phyloP scores from a whole-genome alignment of 2,797 vertebrate genomes.

The Avahi laniger region DNA sequence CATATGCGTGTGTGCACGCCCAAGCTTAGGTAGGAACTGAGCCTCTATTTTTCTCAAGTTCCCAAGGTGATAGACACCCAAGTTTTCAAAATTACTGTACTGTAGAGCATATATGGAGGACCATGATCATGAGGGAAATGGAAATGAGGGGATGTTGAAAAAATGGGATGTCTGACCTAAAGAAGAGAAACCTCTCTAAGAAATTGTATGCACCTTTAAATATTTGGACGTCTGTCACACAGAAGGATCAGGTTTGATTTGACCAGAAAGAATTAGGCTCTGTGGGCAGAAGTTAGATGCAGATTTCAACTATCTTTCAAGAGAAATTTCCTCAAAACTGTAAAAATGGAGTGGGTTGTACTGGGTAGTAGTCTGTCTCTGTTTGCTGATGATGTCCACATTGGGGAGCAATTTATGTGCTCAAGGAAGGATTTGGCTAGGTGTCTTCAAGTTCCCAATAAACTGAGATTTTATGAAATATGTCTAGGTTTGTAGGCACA shows the following conservation, averaged over 20 bases:
- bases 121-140: not conserved
- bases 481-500: not conserved
- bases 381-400: not conserved
- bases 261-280: not conserved
- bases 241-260: conserved; percentile 6
- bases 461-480: not conserved
- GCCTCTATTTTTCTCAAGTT: not conserved
- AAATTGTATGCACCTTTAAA: not conserved
- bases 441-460: not conserved
- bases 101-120: not conserved
- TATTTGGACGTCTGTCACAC: not conserved
- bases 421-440: not conserved
- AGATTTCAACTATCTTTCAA: not conserved
- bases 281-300: not conserved
- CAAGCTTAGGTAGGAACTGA: not conserved
- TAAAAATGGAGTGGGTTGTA: not conserved
- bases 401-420: not conserved
- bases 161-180: not conserved
- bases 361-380: not conserved
- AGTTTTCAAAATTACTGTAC: not conserved
- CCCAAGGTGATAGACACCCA: not conserved
- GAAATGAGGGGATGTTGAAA: not conserved
- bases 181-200: not conserved
- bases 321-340: not conserved
- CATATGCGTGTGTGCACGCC: not conserved